A percentile compares a stretch with the other conserved stretches of the same genome.
phyloP scores from a whole-genome alignment of 2,113 vertebrate genomes.

The Noturus placidus region DNA sequence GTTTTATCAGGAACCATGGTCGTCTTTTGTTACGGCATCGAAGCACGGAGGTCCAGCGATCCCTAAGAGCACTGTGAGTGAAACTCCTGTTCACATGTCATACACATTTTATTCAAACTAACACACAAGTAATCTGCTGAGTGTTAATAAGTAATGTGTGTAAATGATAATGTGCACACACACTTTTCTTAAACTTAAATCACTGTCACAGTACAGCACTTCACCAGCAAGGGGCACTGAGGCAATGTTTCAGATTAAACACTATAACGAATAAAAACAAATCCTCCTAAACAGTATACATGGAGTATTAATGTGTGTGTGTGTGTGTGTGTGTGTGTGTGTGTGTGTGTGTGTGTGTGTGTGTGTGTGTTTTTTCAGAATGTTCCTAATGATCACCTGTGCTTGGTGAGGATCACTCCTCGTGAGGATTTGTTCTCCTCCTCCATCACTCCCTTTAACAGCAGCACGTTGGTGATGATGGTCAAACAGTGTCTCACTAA shows the following conservation, averaged over 20 bases:
- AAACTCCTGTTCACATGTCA: background rate
- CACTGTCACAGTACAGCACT: background rate
- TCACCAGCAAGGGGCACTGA: too few relatives aligned
- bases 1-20: constrained; percentile 77
- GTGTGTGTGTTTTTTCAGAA: constrained; percentile 3
- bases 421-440: constrained; percentile 78
- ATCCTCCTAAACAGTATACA: too few relatives aligned
- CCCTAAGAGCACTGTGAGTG: constrained; percentile 71
- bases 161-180: background rate
- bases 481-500: constrained; percentile 88
- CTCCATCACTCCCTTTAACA: constrained; percentile 76
- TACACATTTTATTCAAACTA: background rate
- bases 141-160: background rate
- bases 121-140: background rate
- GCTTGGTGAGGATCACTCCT: constrained; percentile 84
- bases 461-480: constrained; percentile 80
- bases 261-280: background rate
- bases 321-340: background rate
- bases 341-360: constrained; percentile 2
- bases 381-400: constrained; percentile 78
- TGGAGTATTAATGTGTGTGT: too few relatives aligned
- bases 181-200: too few relatives aligned
- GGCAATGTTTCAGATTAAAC: too few relatives aligned
- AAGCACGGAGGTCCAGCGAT: constrained; percentile 43
- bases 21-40: constrained; percentile 76